These are phyloP conservation scores for Trisateles emortualis DNA, from an alignment of 2,888 invertebrate genomes.

Conservation along the genomic window DNA sequence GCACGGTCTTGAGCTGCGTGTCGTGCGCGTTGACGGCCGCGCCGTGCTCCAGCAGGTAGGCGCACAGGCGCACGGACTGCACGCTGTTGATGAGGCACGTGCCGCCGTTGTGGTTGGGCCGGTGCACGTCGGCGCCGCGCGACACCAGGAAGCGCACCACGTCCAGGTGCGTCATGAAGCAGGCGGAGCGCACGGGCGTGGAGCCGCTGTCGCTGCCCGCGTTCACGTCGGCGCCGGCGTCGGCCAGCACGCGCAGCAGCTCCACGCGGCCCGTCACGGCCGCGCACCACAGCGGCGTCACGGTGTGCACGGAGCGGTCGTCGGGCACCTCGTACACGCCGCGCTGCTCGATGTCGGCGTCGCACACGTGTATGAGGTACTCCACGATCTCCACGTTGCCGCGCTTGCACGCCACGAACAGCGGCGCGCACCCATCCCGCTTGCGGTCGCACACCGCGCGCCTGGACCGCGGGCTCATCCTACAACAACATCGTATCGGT, in stretches of 20 bases:
- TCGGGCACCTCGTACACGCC: conserved; percentile 93
- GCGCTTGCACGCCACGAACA: conserved; percentile 92
- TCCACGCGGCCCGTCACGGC: conserved; percentile 94
- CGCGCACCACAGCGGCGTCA: conserved; percentile 97
- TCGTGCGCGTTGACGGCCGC: conserved; percentile 94
- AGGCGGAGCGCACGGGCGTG: conserved; percentile 95
- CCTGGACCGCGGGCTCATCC: conserved; percentile 87
- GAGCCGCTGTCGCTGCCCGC: conserved; percentile 95
- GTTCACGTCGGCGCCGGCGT: conserved; percentile 94
- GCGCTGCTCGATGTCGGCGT: conserved; percentile 94
- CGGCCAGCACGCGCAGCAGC: conserved; percentile 92
- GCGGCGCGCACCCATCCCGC: conserved; percentile 92
- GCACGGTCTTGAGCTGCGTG: conserved; percentile 95
- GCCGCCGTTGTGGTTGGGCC: conserved; percentile 96
- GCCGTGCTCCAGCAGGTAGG: conserved; percentile 92
- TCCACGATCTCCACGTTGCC: conserved; percentile 95
- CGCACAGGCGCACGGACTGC: conserved; percentile 93
- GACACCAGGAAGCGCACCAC: conserved; percentile 91
- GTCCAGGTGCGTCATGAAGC: conserved; percentile 96
- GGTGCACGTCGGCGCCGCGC: conserved; percentile 93
- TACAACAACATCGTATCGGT: conserved; percentile 44
- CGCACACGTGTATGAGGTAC: conserved; percentile 93
- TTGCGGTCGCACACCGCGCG: conserved; percentile 90
- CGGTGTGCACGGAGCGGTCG: conserved; percentile 92
- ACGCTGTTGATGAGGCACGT: conserved; percentile 97